Percentiles rank a stretch among this genome's conserved stretches.
Evolutionary conservation across 2,888 invertebrate species (phyloP).

Genomic region (Blastobasis lacticolella): DNA sequence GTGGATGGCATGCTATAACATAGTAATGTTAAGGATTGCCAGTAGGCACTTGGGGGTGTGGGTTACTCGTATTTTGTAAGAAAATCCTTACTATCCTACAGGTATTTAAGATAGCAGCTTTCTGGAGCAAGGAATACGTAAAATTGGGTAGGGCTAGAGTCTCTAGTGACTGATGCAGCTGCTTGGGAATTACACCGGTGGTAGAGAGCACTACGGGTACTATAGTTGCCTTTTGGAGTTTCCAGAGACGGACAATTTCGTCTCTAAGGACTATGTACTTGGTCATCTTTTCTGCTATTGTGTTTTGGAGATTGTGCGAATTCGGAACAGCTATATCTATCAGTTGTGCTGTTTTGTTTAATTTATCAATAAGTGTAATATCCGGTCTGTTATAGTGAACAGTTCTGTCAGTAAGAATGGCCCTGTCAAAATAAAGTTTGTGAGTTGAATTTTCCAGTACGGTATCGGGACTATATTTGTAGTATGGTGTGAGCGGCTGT

Average conservation of each 20-base stretch:
- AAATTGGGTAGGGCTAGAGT: background rate
- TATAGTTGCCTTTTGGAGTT: background rate
- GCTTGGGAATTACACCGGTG: constrained; percentile 1
- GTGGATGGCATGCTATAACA: too few relatives aligned
- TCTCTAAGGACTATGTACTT: constrained; percentile 8
- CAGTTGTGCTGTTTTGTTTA: constrained; percentile 5
- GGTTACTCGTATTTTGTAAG: background rate
- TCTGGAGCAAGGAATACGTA: background rate
- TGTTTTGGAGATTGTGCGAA: constrained; percentile 11
- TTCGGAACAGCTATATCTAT: constrained; percentile 11
- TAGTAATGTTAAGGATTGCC: too few relatives aligned
- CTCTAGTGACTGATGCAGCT: background rate
- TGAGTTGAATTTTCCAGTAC: constrained; percentile 2
- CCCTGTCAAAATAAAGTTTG: background rate
- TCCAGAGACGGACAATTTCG: constrained; percentile 2
- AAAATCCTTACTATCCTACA: background rate
- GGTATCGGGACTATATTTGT: constrained; percentile 7
- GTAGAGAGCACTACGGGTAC: constrained; percentile 1
- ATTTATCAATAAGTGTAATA: constrained; percentile 9
- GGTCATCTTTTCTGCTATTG: constrained; percentile 11
- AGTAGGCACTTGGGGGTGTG: too few relatives aligned
- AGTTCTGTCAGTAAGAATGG: constrained; percentile 1
- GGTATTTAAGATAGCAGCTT: background rate
- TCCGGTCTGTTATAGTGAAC: too few relatives aligned
- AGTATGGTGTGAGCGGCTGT: constrained; percentile 4